phyloP scores from a whole-genome alignment of 1,140 invertebrate species.

The Atta cephalotes region DNA sequence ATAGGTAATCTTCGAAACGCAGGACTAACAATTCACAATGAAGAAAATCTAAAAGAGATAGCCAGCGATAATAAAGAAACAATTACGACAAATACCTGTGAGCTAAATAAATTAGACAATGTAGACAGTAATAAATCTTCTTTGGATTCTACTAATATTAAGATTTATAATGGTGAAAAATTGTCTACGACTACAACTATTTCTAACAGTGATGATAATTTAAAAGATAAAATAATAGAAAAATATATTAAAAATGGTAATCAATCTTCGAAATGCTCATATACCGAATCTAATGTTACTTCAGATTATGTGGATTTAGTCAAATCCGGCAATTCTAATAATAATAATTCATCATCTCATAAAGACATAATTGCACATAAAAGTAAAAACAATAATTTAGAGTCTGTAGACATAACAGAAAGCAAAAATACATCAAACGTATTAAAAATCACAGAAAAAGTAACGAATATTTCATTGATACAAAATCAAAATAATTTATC shows the following conservation, averaged over 20 bases:
- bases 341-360: neutral
- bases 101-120: slow-evolving; percentile 9
- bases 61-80: neutral
- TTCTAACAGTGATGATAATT: slow-evolving; percentile 20
- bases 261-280: neutral
- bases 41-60: slow-evolving; percentile 3
- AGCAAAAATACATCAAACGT: neutral
- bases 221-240: neutral
- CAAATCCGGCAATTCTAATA: slow-evolving; percentile 3
- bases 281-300: neutral
- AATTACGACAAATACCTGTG: neutral
- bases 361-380: slow-evolving; percentile 23
- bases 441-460: neutral
- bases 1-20: neutral
- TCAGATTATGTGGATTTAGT: slow-evolving; percentile 22
- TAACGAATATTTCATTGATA: neutral
- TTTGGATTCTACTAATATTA: slow-evolving; percentile 7
- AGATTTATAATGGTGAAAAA: slow-evolving; percentile 15
- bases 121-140: neutral
- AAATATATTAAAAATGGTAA: neutral
- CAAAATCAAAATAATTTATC: slow-evolving; percentile 26
- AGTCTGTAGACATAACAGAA: neutral
- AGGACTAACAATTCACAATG: neutral
- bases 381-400: neutral
- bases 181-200: neutral